phyloP scores from a whole-genome alignment of 2,797 vertebrate species.

The Botia almorhae region DNA sequence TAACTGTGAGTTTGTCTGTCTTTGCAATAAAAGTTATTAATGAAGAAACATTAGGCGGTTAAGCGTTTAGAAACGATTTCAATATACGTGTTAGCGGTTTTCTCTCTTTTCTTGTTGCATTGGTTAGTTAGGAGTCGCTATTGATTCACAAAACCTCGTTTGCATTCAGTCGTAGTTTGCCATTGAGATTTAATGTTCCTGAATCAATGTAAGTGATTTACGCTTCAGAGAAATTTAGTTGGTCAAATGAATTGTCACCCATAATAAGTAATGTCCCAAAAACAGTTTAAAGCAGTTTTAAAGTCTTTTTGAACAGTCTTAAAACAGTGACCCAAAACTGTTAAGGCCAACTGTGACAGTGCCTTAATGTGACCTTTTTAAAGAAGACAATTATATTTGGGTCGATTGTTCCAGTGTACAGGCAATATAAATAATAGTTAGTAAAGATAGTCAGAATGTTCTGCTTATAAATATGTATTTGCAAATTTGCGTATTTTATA shows the following conservation, averaged over 20 bases:
- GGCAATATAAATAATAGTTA: neutral
- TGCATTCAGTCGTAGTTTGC: too few relatives aligned
- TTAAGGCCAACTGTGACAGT: conserved; percentile 56
- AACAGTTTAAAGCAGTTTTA: too few relatives aligned
- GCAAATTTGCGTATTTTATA: neutral
- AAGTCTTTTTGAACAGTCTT: neutral
- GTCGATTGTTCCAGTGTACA: conserved; percentile 22
- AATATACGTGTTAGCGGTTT: neutral
- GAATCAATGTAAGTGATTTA: too few relatives aligned
- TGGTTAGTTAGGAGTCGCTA: neutral
- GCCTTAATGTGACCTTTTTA: conserved; percentile 60
- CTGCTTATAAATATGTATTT: neutral
- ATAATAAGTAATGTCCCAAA: too few relatives aligned
- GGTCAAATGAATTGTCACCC: too few relatives aligned
- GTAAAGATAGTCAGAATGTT: neutral
- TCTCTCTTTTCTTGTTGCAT: neutral
- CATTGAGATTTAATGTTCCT: too few relatives aligned
- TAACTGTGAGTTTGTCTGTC: conserved; percentile 66
- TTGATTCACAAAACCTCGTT: neutral
- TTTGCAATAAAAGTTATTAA: conserved; percentile 39
- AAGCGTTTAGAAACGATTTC: neutral
- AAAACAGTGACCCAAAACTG: conserved; percentile 45
- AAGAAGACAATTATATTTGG: conserved; percentile 54
- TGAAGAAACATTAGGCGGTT: neutral
- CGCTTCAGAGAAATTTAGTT: too few relatives aligned